A percentile compares a stretch with the other conserved stretches of the same genome.
phyloP scores from a whole-genome alignment of 2,113 vertebrate species.

The Centrocercus urophasianus region DNA sequence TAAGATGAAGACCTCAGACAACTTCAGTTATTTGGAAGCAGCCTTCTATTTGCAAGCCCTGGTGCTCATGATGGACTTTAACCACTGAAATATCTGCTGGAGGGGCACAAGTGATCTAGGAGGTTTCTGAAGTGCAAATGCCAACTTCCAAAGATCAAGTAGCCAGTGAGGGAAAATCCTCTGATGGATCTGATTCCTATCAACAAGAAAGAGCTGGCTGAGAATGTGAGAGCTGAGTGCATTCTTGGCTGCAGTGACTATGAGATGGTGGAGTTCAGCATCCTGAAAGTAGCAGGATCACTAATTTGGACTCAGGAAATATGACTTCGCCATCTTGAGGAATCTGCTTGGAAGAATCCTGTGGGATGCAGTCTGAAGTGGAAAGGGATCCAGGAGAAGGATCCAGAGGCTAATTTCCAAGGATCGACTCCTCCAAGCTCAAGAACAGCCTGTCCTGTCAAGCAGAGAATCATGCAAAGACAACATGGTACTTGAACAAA shows the following conservation, averaged over 20 bases:
- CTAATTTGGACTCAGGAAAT: background rate
- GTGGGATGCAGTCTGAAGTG: background rate
- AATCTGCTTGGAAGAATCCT: background rate
- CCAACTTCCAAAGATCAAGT: background rate
- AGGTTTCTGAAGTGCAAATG: background rate
- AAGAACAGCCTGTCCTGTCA: background rate
- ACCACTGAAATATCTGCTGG: background rate
- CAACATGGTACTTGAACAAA: background rate
- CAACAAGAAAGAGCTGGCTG: background rate
- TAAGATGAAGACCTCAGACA: background rate
- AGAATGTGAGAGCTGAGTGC: background rate
- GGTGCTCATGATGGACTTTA: background rate
- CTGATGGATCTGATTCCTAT: background rate
- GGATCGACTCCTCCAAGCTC: background rate
- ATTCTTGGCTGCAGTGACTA: background rate
- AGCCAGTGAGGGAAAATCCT: background rate
- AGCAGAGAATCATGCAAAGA: background rate
- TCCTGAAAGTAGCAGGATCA: background rate
- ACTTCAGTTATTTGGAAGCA: background rate
- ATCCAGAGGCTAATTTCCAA: background rate
- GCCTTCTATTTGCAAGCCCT: background rate
- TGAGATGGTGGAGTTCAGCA: background rate
- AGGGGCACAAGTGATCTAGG: background rate
- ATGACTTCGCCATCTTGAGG: background rate
- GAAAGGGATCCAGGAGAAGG: background rate